Evolutionary conservation across 2,888 invertebrate genomes (phyloP).

Genomic region (Xylophagus ater): DNA sequence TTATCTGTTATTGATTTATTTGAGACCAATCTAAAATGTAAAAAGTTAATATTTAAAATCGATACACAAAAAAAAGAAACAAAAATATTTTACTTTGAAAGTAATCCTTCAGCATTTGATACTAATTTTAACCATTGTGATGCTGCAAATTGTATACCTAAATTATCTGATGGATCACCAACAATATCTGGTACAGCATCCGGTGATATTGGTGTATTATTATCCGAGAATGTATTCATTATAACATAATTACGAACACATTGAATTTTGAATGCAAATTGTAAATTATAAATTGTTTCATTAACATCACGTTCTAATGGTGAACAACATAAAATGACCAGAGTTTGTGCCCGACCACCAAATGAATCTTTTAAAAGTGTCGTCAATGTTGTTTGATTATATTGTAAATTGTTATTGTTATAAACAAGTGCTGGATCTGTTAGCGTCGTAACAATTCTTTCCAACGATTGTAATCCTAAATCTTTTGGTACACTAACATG

Average conservation of each 20-base stretch:
- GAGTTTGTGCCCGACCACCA: conserved; percentile 62
- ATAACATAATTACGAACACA: conserved; percentile 60
- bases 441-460: conserved; percentile 51
- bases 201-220: conserved; percentile 45
- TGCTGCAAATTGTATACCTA: conserved; percentile 72
- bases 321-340: conserved; percentile 62
- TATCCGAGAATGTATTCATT: conserved; percentile 57
- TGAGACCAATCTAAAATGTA: conserved; percentile 45
- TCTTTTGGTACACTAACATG: conserved; percentile 45
- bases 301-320: conserved; percentile 54
- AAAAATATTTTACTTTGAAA: conserved; percentile 43
- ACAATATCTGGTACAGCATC: conserved; percentile 20
- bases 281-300: conserved; percentile 58
- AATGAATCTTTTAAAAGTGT: conserved; percentile 62
- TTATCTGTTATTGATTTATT: conserved; percentile 57
- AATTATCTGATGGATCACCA: conserved; percentile 39
- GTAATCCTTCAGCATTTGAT: conserved; percentile 73
- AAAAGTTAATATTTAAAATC: conserved; percentile 21
- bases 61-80: conserved; percentile 4
- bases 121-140: conserved; percentile 73
- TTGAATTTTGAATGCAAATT: conserved; percentile 54
- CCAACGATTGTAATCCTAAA: conserved; percentile 52
- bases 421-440: conserved; percentile 37
- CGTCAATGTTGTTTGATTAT: conserved; percentile 55
- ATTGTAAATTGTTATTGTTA: conserved; percentile 33